Evolutionary conservation across 2,797 vertebrate genomes (phyloP).

Genomic region (Takifugu ocellatus): DNA sequence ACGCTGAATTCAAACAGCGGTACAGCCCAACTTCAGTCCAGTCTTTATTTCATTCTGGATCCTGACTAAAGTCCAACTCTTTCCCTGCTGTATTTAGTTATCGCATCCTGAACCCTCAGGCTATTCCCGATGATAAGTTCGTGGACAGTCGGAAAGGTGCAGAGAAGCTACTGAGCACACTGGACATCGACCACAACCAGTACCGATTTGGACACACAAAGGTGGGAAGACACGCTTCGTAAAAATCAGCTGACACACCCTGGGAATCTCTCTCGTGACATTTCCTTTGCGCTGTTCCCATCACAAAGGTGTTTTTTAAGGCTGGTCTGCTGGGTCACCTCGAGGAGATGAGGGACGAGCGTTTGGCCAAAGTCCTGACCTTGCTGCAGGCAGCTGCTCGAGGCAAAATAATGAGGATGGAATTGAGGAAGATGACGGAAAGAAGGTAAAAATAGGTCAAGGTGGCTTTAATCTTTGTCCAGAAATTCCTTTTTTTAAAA

Average conservation of each 20-base stretch:
- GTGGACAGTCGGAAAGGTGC: conserved; percentile 91
- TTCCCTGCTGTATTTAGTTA: conserved; percentile 70
- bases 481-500: neutral
- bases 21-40: conserved; percentile 37
- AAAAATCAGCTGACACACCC: neutral
- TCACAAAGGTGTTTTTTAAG: conserved; percentile 90
- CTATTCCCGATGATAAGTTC: conserved; percentile 90
- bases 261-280: neutral
- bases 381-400: conserved; percentile 87
- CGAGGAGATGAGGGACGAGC: conserved; percentile 88
- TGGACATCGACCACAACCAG: conserved; percentile 85
- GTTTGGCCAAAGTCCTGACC: conserved; percentile 86
- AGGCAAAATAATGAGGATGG: conserved; percentile 83
- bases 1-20: conserved; percentile 91
- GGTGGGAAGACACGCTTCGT: conserved; percentile 61
- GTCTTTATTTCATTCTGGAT: neutral
- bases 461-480: neutral
- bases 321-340: conserved; percentile 85
- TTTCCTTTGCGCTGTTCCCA: neutral
- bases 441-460: conserved; percentile 72
- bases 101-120: conserved; percentile 88
- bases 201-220: conserved; percentile 93
- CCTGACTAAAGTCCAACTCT: neutral
- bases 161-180: conserved; percentile 85
- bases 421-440: conserved; percentile 79